Conservation (phyloP, 2,113 vertebrate genomes). For the Panthera tigris region DNA sequence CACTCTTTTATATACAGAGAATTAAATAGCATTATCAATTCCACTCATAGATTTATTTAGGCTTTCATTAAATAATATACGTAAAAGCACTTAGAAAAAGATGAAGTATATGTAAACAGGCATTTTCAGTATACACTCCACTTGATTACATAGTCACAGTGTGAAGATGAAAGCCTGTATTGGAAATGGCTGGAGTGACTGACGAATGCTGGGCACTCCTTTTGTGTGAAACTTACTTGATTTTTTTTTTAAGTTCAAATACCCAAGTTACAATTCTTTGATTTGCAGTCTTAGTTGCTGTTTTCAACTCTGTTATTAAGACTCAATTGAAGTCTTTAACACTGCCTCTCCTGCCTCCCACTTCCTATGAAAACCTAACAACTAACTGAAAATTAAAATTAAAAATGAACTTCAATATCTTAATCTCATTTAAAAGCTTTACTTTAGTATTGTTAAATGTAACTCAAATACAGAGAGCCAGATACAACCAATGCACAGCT, state of each 20-base stretch:
- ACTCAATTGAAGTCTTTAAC: not conserved
- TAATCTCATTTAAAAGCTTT: not conserved
- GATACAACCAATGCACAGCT: not conserved
- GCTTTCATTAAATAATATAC: constrained; percentile 24
- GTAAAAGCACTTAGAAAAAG: constrained; percentile 12
- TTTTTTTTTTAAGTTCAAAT: not conserved
- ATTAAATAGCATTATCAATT: not conserved
- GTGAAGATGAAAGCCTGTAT: not conserved
- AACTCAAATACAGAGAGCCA: not conserved
- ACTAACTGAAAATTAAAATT: not conserved
- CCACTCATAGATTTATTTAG: not conserved
- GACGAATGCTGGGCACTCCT: not conserved
- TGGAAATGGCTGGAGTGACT: not conserved
- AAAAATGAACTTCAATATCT: not conserved
- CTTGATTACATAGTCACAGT: not conserved
- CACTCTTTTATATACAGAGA: not conserved
- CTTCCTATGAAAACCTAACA: not conserved
- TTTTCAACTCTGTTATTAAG: not conserved
- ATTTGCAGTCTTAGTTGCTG: not conserved
- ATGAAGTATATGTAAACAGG: not conserved
- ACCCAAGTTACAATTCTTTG: not conserved
- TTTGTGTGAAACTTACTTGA: not conserved
- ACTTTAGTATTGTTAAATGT: not conserved
- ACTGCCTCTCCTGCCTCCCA: accelerated
- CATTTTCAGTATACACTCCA: not conserved